A percentile compares a stretch with the other conserved stretches of the same genome.
These are phyloP conservation scores for Xenopus laevis DNA, from an alignment of 2,113 vertebrate species.

Conservation along the genomic window DNA sequence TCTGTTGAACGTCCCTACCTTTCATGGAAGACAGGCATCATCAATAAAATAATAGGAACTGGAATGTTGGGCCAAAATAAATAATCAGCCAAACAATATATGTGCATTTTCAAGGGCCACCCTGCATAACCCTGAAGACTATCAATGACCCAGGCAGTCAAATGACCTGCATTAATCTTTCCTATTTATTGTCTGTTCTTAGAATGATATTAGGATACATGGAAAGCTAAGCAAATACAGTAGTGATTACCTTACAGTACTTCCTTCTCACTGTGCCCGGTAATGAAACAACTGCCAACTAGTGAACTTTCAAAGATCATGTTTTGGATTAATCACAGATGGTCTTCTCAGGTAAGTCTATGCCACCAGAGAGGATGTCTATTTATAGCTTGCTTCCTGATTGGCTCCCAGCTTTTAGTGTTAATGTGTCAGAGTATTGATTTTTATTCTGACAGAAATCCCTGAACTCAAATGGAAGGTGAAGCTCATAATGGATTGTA, in stretches of 20 bases:
- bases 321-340: constrained; percentile 1
- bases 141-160: not conserved
- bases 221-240: not conserved
- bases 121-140: too few species aligned
- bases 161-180: not conserved
- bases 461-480: constrained; percentile 52
- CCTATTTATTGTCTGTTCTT: constrained; percentile 1
- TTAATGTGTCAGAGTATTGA: constrained; percentile 60
- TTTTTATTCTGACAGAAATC: constrained; percentile 53
- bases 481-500: constrained; percentile 46
- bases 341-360: constrained; percentile 49
- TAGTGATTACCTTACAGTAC: not conserved
- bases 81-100: too few species aligned
- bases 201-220: not conserved
- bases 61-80: too few species aligned
- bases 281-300: accelerated
- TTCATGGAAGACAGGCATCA: too few species aligned
- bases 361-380: constrained; percentile 54
- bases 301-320: not conserved
- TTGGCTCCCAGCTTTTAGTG: constrained; percentile 47
- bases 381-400: constrained; percentile 45
- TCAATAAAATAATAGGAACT: too few species aligned
- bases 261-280: constrained; percentile 6
- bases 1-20: too few species aligned
- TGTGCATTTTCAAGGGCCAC: too few species aligned